Evolutionary conservation across 2,797 vertebrate genomes (phyloP).

Genomic region (Gymnothorax reevesii): DNA sequence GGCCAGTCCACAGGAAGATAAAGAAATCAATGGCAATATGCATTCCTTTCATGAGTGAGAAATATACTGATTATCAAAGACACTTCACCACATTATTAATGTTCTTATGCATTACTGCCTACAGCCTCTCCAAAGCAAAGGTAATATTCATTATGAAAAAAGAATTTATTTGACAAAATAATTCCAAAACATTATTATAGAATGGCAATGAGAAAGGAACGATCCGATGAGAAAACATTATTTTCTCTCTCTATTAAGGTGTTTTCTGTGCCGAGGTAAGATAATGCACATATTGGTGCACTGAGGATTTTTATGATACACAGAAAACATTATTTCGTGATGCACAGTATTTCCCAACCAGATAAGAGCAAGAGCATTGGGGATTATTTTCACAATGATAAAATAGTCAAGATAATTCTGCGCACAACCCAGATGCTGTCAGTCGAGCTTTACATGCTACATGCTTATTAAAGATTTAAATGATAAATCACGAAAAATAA

Average conservation of each 20-base stretch:
- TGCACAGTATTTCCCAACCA: not conserved
- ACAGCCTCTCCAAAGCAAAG: not conserved
- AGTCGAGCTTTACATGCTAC: slow-evolving; percentile 66
- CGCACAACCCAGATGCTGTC: slow-evolving; percentile 62
- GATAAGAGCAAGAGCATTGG: not conserved
- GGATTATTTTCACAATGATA: slow-evolving; percentile 9
- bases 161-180: not conserved
- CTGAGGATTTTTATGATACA: slow-evolving; percentile 8
- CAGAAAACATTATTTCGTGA: not conserved
- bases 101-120: not conserved
- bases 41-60: not conserved
- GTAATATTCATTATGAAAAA: not conserved
- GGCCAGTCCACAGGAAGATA: slow-evolving; percentile 7
- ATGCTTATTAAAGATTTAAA: slow-evolving; percentile 57
- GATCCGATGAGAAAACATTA: slow-evolving; percentile 8
- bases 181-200: not conserved
- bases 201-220: not conserved
- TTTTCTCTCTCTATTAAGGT: slow-evolving; percentile 13
- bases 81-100: not conserved
- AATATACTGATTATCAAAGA: not conserved
- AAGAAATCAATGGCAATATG: not conserved
- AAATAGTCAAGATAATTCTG: slow-evolving; percentile 46
- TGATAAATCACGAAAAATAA: slow-evolving; percentile 60
- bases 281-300: slow-evolving; percentile 4
- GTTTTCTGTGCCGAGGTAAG: slow-evolving; percentile 9